Evolutionary conservation across 2,113 vertebrate species (phyloP), one percentile per base, ranked within the genome.

Genomic region (Herpetotheres cachinnans): DNA sequence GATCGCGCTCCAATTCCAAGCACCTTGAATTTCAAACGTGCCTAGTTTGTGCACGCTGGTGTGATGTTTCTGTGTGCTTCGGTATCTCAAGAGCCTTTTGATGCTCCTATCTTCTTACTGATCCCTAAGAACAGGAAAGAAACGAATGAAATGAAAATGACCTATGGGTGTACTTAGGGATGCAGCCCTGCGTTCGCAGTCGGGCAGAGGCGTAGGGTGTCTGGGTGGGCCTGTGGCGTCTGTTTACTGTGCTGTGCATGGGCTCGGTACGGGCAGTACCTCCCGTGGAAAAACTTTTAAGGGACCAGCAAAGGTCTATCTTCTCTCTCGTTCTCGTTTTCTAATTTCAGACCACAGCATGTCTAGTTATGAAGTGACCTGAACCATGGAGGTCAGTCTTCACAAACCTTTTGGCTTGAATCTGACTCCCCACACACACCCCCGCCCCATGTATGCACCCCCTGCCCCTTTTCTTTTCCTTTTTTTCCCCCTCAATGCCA

Each of bases 101-200:
- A 17, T 42, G 56, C 47, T 46, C 22, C 55, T 40, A 0, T 2
- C 9, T 11, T 44, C 59, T 13, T 10, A 0, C 30, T 25, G 36
- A 17, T 3, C 2, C 66, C 18, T 13, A 26, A 44, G 30, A 27
- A 3, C 14, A 17, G 13, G 22, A 4, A 18, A 22, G 62, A 16
- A 46, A 9, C 0, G 24, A 49, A 1, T 1, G n/a, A 5, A n/a
- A 14, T 7, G 10, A 2, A 40, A 36, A 7, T 1, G 1, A 2
- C 5, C 32, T 16, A 0, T 6, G 42, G 44, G 21, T 1, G 11
- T 2, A 3, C 16, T 12, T 10, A 0, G 25, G n/a, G 55, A 2
- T 54, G 66, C 77, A 85, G 74, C 63, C 52, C 56, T 9, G 52
- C 6, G 32, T 32, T 3, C 32, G 30, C 15, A 16, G 5, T 0